Evolutionary conservation across 2,888 invertebrate species (phyloP).

Genomic region (Horisme vitalbata): DNA sequence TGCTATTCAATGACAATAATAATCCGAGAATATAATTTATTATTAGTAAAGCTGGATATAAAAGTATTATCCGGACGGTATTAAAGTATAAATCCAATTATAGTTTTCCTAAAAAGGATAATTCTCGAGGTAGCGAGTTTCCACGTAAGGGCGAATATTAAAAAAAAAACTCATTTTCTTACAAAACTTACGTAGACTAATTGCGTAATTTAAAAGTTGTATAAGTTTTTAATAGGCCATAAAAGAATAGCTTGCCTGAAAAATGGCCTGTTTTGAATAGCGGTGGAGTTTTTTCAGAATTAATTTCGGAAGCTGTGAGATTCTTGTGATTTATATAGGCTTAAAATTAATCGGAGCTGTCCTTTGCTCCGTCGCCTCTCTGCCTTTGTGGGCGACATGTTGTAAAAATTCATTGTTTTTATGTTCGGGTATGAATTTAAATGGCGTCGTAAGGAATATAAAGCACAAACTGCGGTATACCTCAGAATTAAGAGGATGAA

Average conservation of each 20-base stretch:
- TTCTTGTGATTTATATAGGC: constrained; percentile 43
- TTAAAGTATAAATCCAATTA: no score
- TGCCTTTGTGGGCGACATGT: constrained; percentile 25
- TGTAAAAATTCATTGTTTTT: constrained; percentile 9
- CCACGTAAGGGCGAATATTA: no score
- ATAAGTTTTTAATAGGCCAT: constrained; percentile 14
- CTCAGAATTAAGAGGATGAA: no score
- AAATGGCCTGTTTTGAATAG: constrained; percentile 17
- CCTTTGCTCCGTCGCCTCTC: constrained; percentile 29
- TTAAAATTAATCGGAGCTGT: constrained; percentile 41
- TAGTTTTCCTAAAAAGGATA: no score
- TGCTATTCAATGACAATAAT: no score
- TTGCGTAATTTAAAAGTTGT: constrained; percentile 11
- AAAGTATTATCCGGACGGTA: no score
- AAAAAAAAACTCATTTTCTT: no score
- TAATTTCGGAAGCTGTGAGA: constrained; percentile 33
- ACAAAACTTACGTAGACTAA: constrained; percentile 9
- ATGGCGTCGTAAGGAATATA: background rate
- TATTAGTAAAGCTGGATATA: no score
- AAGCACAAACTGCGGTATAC: no score
- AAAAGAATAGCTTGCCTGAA: constrained; percentile 18
- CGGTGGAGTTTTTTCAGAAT: constrained; percentile 34
- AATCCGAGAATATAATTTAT: no score
- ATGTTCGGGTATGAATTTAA: background rate
- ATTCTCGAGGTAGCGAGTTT: background rate